Conservation (phyloP, 1,140 invertebrate species). For the Pseudomyrmex sp. region DNA sequence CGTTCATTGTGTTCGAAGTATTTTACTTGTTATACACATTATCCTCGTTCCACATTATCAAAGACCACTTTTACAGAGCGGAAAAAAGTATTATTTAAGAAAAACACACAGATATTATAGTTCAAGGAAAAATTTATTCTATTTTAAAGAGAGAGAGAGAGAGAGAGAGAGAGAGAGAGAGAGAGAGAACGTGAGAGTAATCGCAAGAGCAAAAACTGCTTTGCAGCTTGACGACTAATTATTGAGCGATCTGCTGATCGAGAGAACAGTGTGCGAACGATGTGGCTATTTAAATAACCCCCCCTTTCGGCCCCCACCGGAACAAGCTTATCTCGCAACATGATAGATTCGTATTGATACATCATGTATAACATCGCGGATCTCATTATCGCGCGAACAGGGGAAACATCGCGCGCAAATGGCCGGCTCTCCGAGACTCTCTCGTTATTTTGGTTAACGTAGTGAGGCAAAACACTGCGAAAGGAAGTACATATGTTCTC, state of each 20-base stretch:
- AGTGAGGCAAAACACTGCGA: conserved; percentile 63
- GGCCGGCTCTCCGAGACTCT: background rate
- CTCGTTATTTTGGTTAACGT: conserved; percentile 31
- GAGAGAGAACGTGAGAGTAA: no score
- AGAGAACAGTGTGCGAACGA: background rate
- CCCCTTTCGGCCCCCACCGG: background rate
- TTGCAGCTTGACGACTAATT: conserved; percentile 6
- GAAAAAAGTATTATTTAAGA: background rate
- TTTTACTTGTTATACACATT: background rate
- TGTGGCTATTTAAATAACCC: conserved; percentile 22
- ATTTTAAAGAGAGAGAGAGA: no score
- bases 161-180: no score
- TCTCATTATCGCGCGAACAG: background rate
- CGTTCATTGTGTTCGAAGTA: no score
- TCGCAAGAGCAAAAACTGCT: no score
- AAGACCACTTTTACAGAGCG: background rate
- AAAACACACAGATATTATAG: background rate
- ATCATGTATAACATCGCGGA: conserved; percentile 6
- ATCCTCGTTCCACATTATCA: background rate
- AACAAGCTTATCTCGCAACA: background rate
- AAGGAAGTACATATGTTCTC: conserved; percentile 67
- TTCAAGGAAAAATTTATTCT: no score
- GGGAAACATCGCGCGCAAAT: background rate
- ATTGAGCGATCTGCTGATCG: background rate
- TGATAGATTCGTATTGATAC: conserved; percentile 51